Conservation (phyloP, 23 tunicate genomes). For the Botrylloides violaceus region DNA sequence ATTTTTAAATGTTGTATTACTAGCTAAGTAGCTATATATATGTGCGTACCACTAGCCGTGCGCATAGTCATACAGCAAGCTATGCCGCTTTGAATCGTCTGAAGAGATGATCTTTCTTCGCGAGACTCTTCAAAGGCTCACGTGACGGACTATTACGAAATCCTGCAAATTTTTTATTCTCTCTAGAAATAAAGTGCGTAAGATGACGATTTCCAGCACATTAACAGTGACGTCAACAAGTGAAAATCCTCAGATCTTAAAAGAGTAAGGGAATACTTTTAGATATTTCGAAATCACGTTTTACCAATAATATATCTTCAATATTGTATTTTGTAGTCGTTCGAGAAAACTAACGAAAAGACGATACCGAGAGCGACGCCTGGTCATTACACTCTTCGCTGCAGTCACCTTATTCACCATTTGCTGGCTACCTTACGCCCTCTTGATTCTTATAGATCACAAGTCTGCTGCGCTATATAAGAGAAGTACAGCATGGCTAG, state of each 20-base stretch:
- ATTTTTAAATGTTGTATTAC: neutral
- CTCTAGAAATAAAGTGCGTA: conserved; percentile 3
- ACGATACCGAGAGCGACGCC: conserved; percentile 14
- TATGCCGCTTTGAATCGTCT: too few relatives aligned
- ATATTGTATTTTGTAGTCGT: neutral
- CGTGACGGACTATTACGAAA: too few relatives aligned
- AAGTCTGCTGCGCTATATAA: conserved; percentile 20
- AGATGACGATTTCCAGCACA: neutral
- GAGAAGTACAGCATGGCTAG: conserved; percentile 28
- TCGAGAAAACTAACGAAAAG: conserved; percentile 4
- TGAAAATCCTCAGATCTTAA: neutral
- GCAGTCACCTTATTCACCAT: conserved; percentile 19
- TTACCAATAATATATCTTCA: too few relatives aligned
- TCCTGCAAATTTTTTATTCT: neutral
- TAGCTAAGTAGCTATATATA: too few relatives aligned
- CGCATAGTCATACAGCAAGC: too few relatives aligned
- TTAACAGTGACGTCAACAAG: neutral
- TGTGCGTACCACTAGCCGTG: too few relatives aligned
- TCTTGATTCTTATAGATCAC: conserved; percentile 17
- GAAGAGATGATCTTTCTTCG: too few relatives aligned
- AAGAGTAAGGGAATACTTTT: neutral
- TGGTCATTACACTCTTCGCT: conserved; percentile 16
- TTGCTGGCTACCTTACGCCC: conserved; percentile 26
- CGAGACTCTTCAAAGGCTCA: too few relatives aligned
- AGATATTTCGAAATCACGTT: too few relatives aligned